These are phyloP conservation scores for Cryptus viduatorius DNA, from an alignment of 2,888 invertebrate species.

Conservation along the genomic window DNA sequence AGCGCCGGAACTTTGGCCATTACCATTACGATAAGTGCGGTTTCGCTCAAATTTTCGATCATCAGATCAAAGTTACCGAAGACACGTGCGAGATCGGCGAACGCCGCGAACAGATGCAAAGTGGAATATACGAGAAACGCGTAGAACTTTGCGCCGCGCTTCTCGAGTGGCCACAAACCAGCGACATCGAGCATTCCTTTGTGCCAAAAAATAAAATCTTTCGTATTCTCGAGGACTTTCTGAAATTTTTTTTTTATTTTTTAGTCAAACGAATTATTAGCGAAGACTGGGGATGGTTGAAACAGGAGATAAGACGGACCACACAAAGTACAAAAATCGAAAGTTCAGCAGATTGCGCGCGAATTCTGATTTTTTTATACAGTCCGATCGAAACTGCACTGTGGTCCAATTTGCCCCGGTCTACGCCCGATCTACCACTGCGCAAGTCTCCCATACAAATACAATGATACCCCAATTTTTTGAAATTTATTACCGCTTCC, in stretches of 20 bases:
- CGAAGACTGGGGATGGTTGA: not conserved
- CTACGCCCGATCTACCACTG: too few species aligned
- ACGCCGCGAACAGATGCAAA: not conserved
- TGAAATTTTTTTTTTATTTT: not conserved
- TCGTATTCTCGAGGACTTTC: not conserved
- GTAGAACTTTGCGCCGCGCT: conserved; percentile 36
- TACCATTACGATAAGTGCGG: conserved; percentile 22
- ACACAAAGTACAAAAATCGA: too few species aligned
- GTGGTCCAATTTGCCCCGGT: too few species aligned
- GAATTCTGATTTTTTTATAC: too few species aligned
- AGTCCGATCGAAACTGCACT: too few species aligned
- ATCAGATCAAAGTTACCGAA: conserved; percentile 38
- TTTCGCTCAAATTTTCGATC: conserved; percentile 55
- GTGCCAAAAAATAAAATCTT: conserved; percentile 34
- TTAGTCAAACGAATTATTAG: not conserved
- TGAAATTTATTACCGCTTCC: too few species aligned
- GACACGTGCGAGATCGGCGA: conserved; percentile 43
- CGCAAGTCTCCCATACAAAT: too few species aligned
- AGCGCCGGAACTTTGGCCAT: conserved; percentile 37
- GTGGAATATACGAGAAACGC: not conserved
- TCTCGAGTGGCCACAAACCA: conserved; percentile 52
- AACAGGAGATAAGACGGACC: too few species aligned
- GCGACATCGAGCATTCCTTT: conserved; percentile 34
- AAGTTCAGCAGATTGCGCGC: too few species aligned
- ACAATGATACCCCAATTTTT: too few species aligned